Evolutionary conservation across 2,888 invertebrate species (phyloP).

Genomic region (Augiades crinisus): DNA sequence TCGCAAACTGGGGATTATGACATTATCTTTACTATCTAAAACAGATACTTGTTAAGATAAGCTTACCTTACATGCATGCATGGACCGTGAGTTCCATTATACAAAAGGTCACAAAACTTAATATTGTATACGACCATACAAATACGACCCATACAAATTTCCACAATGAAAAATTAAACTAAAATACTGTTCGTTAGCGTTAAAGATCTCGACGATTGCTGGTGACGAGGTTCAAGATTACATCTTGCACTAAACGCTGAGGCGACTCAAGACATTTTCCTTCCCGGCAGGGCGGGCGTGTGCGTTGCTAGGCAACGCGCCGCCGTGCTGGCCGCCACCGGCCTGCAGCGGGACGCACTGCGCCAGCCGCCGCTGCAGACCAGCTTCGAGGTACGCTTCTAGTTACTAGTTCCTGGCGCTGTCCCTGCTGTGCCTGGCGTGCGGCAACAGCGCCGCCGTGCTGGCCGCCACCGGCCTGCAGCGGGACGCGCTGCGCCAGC

Average conservation of each 20-base stretch:
- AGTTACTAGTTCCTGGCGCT: constrained; percentile 84
- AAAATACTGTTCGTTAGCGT: neutral
- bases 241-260: constrained; percentile 5
- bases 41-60: too few relatives aligned
- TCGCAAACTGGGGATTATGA: too few relatives aligned
- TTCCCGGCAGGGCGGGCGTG: constrained; percentile 38
- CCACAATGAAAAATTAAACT: neutral
- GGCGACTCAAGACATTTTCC: constrained; percentile 32
- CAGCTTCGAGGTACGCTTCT: constrained; percentile 65
- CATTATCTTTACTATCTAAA: too few relatives aligned
- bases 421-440: constrained; percentile 81
- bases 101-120: too few relatives aligned
- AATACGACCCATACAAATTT: too few relatives aligned
- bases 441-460: constrained; percentile 82
- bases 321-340: constrained; percentile 81
- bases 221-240: constrained; percentile 18
- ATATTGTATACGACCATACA: too few relatives aligned
- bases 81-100: too few relatives aligned
- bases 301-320: constrained; percentile 78
- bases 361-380: constrained; percentile 44
- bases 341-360: constrained; percentile 82
- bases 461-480: constrained; percentile 83
- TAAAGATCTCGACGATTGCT: neutral
- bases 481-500: constrained; percentile 74
- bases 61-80: too few relatives aligned